phyloP scores from a whole-genome alignment of 1,140 invertebrate genomes.

The Tetragonula clypearis region DNA sequence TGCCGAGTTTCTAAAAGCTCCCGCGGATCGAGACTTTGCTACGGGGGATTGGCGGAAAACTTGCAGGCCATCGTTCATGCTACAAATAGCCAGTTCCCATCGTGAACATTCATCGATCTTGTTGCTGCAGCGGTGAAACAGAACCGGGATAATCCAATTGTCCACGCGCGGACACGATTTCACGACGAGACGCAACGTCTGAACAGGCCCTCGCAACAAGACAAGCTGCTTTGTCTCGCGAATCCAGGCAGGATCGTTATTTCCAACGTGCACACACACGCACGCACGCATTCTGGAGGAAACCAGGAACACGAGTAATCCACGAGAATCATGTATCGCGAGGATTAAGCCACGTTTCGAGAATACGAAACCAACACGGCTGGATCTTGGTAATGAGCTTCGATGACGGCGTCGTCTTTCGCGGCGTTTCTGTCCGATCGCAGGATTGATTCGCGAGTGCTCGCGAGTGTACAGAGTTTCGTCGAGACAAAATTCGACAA shows the following conservation, averaged over 20 bases:
- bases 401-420: neutral
- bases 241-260: slow-evolving; percentile 53
- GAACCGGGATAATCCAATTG: neutral
- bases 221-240: slow-evolving; percentile 52
- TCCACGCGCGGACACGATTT: neutral
- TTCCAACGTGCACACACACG: slow-evolving; percentile 36
- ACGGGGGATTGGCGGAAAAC: slow-evolving; percentile 1
- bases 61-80: slow-evolving; percentile 37
- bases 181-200: neutral
- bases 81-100: slow-evolving; percentile 18
- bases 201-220: slow-evolving; percentile 26
- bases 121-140: neutral
- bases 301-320: slow-evolving; percentile 39
- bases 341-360: slow-evolving; percentile 44
- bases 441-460: neutral
- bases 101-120: neutral
- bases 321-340: slow-evolving; percentile 21
- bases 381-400: slow-evolving; percentile 17
- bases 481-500: neutral
- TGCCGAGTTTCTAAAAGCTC: neutral
- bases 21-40: slow-evolving; percentile 10
- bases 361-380: slow-evolving; percentile 45
- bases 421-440: neutral
- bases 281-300: neutral
- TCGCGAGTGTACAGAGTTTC: neutral